A percentile compares a stretch with the other conserved stretches of the same genome.
phyloP scores from a whole-genome alignment of 2,797 vertebrate genomes.

The Myiothlypis coronata region DNA sequence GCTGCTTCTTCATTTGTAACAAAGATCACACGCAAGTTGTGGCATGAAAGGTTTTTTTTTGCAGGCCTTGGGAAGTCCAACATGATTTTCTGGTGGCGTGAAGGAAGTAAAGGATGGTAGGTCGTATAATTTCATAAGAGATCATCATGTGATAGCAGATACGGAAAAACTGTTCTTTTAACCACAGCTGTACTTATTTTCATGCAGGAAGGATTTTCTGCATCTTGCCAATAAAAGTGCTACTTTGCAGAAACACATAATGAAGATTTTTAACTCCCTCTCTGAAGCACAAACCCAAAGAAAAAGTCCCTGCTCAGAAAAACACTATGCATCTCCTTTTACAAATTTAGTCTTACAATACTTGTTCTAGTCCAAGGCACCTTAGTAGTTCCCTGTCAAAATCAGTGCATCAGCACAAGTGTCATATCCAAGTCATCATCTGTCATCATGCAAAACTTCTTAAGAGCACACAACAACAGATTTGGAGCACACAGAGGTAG shows the following conservation, averaged over 20 bases:
- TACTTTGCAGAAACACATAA: not conserved
- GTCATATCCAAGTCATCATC: not conserved
- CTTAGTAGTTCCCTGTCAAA: not conserved
- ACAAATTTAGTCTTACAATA: not conserved
- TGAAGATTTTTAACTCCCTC: not conserved
- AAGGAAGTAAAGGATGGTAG: not conserved
- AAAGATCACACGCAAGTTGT: not conserved
- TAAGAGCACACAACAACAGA: not conserved
- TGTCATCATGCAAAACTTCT: not conserved
- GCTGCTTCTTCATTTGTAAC: not conserved
- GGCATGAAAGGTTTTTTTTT: not conserved
- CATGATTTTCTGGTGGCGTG: not conserved
- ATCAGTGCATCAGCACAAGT: not conserved
- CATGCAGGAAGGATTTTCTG: not conserved
- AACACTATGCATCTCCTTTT: not conserved
- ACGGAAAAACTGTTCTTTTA: not conserved
- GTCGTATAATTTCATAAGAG: not conserved
- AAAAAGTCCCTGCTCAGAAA: not conserved
- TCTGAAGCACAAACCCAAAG: not conserved
- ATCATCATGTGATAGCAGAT: not conserved
- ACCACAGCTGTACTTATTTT: not conserved
- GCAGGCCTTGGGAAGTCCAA: not conserved
- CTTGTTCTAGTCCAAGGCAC: not conserved
- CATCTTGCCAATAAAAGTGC: not conserved
- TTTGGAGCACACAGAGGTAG: rapidly evolving